Evolutionary conservation across 2,888 invertebrate species (phyloP), one percentile per base, ranked within the genome.

Genomic region (Alloscopus bannaensis): DNA sequence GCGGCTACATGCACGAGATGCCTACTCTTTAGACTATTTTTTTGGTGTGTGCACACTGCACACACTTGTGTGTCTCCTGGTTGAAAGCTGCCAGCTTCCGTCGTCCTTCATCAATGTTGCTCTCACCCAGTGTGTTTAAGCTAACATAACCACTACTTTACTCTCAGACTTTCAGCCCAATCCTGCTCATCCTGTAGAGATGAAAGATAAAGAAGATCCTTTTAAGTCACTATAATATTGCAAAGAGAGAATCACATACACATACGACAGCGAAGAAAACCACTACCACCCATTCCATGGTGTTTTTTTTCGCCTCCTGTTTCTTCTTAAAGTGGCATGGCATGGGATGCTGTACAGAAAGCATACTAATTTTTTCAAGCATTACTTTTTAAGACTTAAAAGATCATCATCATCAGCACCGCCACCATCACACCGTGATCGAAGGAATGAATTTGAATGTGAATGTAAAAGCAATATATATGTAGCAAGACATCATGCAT

Each of bases 181-280:
- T 73, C 80, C 80, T 80, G 73, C 73, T 80, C 80, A 80, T 80
- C 80, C 80, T 80, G 80, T 80, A 57, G 2, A 80, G 80, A 80
- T 73, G 73, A 80, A 73, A 79, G 66, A 73, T 66, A 80, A 80
- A 80, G 65, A 73, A 73, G 80, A 80, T 80, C 80, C 80, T 80
- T 73, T 62, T 73, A 73, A 80, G 80, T 80, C 69, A 80, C 80
- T 66, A 22, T 3, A n/a, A 47, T 47, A 79, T 79, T 66, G 79
- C 60, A 66, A 72, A 72, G 66, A 78, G 40, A 66, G 24, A 31
- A 31, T 6, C 13, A 36, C 11, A 52, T 11, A 52, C 6, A 52
- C 52, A 52, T 8, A 52, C n/a, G 2, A 22, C 20, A 22, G 6
- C n/a, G 11, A 47, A 13, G 11, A 47, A 13, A 55, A 28, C 50